Evolutionary conservation across 1,140 invertebrate genomes (phyloP), one percentile per base, ranked within the genome.

Genomic region (Cotesia typhae): DNA sequence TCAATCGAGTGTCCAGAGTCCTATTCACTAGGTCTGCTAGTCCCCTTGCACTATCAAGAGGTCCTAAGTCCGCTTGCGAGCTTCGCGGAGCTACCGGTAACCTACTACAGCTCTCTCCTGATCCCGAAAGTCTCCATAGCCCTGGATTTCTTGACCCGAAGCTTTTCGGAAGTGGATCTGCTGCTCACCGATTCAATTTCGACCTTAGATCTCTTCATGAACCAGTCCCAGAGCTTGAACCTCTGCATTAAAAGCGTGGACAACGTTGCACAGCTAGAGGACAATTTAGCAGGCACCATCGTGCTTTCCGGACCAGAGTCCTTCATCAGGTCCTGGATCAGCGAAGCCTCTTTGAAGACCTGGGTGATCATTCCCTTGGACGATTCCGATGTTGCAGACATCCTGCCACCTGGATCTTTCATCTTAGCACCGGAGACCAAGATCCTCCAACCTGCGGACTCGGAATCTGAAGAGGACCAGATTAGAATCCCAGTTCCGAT

Each of bases 321-420:
- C 4, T 81, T 82, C 4, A 73, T 86, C 47, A 60, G 72, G 12
- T 75, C 74, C 14, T 86, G 84, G 83, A 74, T 4, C 67, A 73
- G 0, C 74, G 73, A 14, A 73, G 74, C 4, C 3, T 65, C 74
- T 2, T 64, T 41, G 55, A 75, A 79, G 36, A 83, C 78, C 1
- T 87, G 84, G 85, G 70, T 87, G 12, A 63, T 82, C 9, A 60
- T 84, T n/a, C 75, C 83, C 0, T 36, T 82, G 9, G 83, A 85
- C 66, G 79, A 82, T 38, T 80, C 79, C 4, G 71, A 80, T 20
- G 17, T 59, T 59, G 1, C 7, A 59, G 57, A 59, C 9, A 28
- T 59, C 57, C 3, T 59, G 3, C 57, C 57, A 17, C 17, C 12
- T 10, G 53, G 53, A 5, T 55, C 53, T 1, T 55, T 12, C n/a